These are phyloP conservation scores for Diploptera punctata DNA, from an alignment of 2,888 invertebrate genomes.

Conservation along the genomic window DNA sequence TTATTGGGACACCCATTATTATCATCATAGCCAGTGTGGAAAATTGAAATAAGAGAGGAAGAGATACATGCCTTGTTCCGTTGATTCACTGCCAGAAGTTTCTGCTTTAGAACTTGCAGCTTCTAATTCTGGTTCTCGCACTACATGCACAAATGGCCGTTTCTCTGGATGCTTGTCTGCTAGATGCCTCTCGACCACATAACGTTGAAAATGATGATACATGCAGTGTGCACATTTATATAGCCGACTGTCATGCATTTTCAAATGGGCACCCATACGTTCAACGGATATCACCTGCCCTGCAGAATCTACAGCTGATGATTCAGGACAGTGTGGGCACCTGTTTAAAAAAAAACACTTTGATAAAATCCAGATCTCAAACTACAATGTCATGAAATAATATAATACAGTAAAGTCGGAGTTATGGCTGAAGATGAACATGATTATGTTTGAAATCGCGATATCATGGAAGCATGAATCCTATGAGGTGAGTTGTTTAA, in stretches of 20 bases:
- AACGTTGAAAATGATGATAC: slow-evolving; percentile 67
- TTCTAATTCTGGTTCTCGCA: slow-evolving; percentile 49
- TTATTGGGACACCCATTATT: too few relatives aligned
- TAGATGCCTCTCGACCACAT: slow-evolving; percentile 70
- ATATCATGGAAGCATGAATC: too few relatives aligned
- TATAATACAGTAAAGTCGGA: too few relatives aligned
- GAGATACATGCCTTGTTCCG: slow-evolving; percentile 21
- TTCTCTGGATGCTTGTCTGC: slow-evolving; percentile 65
- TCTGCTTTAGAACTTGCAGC: neutral
- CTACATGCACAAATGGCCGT: slow-evolving; percentile 57
- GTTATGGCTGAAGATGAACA: too few relatives aligned
- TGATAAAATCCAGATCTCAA: too few relatives aligned
- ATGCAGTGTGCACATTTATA: slow-evolving; percentile 76
- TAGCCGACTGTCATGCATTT: slow-evolving; percentile 74
- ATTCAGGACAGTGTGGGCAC: slow-evolving; percentile 75
- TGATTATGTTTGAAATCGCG: too few relatives aligned
- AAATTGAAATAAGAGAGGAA: too few relatives aligned
- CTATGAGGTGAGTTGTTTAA: too few relatives aligned
- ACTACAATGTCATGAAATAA: too few relatives aligned
- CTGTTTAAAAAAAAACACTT: too few relatives aligned
- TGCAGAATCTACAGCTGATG: slow-evolving; percentile 56
- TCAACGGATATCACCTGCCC: slow-evolving; percentile 58
- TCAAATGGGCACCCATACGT: slow-evolving; percentile 74
- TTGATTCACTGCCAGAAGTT: slow-evolving; percentile 1
- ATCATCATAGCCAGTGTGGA: too few relatives aligned